These are phyloP conservation scores for Sturmia bella DNA, from an alignment of 2,888 invertebrate species.

Conservation along the genomic window DNA sequence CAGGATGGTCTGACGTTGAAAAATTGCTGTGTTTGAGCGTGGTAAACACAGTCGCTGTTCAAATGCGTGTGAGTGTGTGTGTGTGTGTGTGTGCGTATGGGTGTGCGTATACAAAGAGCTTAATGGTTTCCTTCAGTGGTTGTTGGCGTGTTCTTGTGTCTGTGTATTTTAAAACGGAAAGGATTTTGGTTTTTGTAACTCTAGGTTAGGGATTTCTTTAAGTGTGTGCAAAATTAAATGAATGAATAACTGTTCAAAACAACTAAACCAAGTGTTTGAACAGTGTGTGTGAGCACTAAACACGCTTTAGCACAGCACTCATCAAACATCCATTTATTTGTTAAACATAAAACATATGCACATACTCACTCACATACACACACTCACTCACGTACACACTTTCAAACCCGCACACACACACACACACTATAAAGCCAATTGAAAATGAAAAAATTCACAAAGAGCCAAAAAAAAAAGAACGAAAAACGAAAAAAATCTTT, in stretches of 20 bases:
- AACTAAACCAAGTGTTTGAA: background rate
- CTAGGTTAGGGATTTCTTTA: background rate
- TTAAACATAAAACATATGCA: conserved; percentile 39
- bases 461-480: conserved; percentile 13
- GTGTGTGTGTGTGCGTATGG: conserved; percentile 5
- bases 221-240: conserved; percentile 5
- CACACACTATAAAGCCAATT: conserved; percentile 26
- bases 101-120: conserved; percentile 13
- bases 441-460: conserved; percentile 12
- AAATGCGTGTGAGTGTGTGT: background rate
- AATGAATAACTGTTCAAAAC: conserved; percentile 13
- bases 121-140: conserved; percentile 52
- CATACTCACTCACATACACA: conserved; percentile 43
- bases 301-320: conserved; percentile 64
- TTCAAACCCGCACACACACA: conserved; percentile 46
- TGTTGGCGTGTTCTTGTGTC: conserved; percentile 27
- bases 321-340: conserved; percentile 28
- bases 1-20: conserved; percentile 30
- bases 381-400: conserved; percentile 24
- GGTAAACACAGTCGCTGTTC: background rate
- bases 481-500: background rate
- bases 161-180: conserved; percentile 63
- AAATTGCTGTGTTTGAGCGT: background rate
- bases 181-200: conserved; percentile 13
- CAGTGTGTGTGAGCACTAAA: conserved; percentile 22